Evolutionary conservation across 92 coral and sea anemone species (phyloP).

Genomic region (Epizoanthus fatuus): DNA sequence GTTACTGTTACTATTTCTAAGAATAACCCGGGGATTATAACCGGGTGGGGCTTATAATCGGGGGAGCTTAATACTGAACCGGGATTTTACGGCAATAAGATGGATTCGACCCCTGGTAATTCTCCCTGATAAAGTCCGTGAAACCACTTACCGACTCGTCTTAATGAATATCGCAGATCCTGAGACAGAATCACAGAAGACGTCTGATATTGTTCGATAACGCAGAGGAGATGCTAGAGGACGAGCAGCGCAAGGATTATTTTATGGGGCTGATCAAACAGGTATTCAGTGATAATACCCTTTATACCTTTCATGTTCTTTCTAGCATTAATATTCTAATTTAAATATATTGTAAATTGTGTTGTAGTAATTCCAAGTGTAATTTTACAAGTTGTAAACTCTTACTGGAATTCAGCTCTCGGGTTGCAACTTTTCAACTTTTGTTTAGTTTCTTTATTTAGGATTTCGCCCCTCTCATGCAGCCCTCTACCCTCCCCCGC

Average conservation of each 20-base stretch:
- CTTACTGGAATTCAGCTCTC: neutral
- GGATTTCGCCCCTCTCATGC: neutral
- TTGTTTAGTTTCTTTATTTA: neutral
- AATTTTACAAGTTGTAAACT: too few species aligned
- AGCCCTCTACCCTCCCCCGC: neutral
- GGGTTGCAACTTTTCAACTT: neutral
- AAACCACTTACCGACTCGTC: neutral
- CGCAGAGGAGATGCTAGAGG: slow-evolving; percentile 35
- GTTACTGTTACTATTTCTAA: too few species aligned
- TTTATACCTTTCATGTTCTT: neutral
- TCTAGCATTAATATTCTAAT: too few species aligned
- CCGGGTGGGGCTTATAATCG: neutral
- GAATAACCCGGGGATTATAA: too few species aligned
- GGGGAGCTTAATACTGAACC: too few species aligned
- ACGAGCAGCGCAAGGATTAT: slow-evolving; percentile 25
- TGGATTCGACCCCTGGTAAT: too few species aligned
- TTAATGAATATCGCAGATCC: neutral
- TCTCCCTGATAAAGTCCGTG: too few species aligned
- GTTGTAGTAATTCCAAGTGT: too few species aligned
- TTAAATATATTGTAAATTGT: too few species aligned
- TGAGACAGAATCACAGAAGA: neutral
- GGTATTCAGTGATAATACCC: slow-evolving; percentile 1
- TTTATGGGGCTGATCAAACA: slow-evolving; percentile 21
- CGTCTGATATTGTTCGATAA: slow-evolving; percentile 36
- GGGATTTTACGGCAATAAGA: too few species aligned